These are phyloP conservation scores for Athalia circularis DNA, from an alignment of 2,888 invertebrate genomes.

Conservation along the genomic window DNA sequence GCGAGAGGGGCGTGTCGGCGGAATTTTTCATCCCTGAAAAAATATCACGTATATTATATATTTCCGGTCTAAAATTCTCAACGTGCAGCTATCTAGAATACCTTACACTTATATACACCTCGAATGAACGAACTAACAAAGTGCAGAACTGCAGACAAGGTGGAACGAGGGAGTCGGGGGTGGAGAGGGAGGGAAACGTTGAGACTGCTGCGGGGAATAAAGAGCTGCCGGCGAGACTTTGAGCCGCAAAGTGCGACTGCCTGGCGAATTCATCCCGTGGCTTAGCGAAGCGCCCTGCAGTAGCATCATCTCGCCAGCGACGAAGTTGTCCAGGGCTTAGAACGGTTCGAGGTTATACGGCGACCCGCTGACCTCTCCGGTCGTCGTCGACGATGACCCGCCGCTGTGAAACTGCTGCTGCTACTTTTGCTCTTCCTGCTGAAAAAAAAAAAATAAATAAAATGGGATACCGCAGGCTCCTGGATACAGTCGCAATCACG, in stretches of 20 bases:
- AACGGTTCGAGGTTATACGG: constrained; percentile 10
- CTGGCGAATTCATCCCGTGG: constrained; percentile 62
- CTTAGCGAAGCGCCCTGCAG: constrained; percentile 56
- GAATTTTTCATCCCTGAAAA: too few relatives aligned
- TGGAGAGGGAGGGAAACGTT: constrained; percentile 47
- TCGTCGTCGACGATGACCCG: background rate
- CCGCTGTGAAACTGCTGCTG: too few relatives aligned
- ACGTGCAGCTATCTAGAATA: too few relatives aligned
- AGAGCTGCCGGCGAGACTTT: constrained; percentile 58
- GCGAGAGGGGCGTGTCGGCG: too few relatives aligned
- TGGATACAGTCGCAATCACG: too few relatives aligned
- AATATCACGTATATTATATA: too few relatives aligned
- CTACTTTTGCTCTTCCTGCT: too few relatives aligned
- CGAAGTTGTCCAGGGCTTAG: constrained; percentile 38
- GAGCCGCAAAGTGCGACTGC: constrained; percentile 59
- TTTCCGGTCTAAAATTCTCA: too few relatives aligned
- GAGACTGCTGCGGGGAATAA: constrained; percentile 48
- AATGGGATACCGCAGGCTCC: background rate
- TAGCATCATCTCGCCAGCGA: background rate
- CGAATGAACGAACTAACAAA: constrained; percentile 44
- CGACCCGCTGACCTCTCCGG: background rate
- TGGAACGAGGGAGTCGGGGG: too few relatives aligned
- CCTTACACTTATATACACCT: constrained; percentile 9
- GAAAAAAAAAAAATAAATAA: background rate
- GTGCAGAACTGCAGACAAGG: constrained; percentile 30